Percentiles rank a stretch among this genome's conserved stretches.
Conservation (phyloP, 2,113 vertebrate species). For the Puffinus mauretanicus region DNA sequence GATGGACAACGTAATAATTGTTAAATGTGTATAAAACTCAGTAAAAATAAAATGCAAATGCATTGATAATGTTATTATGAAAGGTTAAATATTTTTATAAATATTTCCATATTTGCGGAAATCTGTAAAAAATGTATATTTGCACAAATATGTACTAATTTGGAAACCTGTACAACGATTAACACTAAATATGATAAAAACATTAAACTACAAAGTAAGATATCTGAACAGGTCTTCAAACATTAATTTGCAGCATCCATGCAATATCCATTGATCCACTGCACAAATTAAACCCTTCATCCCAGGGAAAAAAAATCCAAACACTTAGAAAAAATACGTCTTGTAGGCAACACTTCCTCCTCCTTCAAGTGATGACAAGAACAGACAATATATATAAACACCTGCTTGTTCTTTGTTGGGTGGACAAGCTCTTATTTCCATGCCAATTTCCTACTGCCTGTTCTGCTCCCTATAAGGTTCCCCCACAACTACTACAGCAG, state of each 20-base stretch:
- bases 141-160: background rate
- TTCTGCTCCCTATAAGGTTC: background rate
- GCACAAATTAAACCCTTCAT: background rate
- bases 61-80: background rate
- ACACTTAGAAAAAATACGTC: background rate
- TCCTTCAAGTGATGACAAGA: background rate
- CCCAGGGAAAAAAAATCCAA: accelerated
- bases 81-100: background rate
- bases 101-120: background rate
- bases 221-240: background rate
- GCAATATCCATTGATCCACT: background rate
- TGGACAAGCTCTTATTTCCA: background rate
- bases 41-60: background rate
- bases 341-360: background rate
- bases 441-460: background rate
- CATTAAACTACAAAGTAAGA: background rate
- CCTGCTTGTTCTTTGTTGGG: background rate
- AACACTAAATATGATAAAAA: background rate
- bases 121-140: background rate
- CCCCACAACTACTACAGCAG: background rate
- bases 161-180: background rate
- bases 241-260: background rate
- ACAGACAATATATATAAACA: background rate
- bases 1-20: background rate
- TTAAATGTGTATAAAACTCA: background rate